A percentile compares a stretch with the other conserved stretches of the same genome.
These are phyloP conservation scores for Nematopogon swammerdamellus DNA, from an alignment of 2,888 invertebrate species.

Conservation along the genomic window DNA sequence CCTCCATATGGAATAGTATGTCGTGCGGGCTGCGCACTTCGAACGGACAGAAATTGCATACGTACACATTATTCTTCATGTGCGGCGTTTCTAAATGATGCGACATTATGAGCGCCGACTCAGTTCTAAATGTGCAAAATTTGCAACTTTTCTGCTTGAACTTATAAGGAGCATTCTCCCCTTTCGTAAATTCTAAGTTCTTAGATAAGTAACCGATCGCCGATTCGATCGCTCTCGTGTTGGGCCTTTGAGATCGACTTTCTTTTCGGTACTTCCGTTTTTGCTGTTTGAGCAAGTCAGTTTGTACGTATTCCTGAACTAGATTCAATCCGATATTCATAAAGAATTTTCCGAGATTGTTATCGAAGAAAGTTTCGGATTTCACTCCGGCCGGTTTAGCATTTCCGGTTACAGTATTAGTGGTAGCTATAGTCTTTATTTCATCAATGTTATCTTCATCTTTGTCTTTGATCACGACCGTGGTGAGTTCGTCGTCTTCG, in stretches of 20 bases:
- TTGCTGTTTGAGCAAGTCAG: conserved; percentile 84
- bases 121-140: conserved; percentile 89
- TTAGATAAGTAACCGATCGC: conserved; percentile 83
- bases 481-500: conserved; percentile 32
- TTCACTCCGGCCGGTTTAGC: conserved; percentile 31
- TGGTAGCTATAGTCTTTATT: conserved; percentile 35
- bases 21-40: conserved; percentile 87
- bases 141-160: conserved; percentile 81
- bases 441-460: conserved; percentile 50
- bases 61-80: conserved; percentile 83
- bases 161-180: conserved; percentile 81
- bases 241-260: conserved; percentile 56
- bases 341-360: conserved; percentile 87
- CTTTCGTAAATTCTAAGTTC: conserved; percentile 83
- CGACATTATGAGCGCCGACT: conserved; percentile 81
- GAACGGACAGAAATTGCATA: conserved; percentile 83
- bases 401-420: conserved; percentile 16
- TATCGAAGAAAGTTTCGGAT: conserved; percentile 76
- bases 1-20: conserved; percentile 92
- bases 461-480: conserved; percentile 55
- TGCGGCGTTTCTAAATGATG: conserved; percentile 92
- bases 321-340: conserved; percentile 90
- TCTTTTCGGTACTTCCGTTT: conserved; percentile 81
- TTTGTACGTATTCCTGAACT: conserved; percentile 92
- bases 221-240: conserved; percentile 70